phyloP scores from a whole-genome alignment of 2,113 vertebrate genomes.

The Galbula dea region DNA sequence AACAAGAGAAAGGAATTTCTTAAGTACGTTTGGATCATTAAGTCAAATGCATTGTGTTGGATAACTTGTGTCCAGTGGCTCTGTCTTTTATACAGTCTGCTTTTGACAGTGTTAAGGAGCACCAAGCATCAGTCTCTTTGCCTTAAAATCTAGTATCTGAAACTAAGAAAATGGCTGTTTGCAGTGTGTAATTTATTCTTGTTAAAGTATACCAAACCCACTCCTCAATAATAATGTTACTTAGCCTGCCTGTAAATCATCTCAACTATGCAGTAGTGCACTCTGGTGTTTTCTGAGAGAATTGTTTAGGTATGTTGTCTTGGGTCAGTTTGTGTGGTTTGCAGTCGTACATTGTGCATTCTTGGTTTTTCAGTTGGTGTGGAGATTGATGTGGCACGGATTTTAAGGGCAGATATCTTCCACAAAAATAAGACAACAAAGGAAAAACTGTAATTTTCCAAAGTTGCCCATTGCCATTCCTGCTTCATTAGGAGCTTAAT shows the following conservation, averaged over 20 bases:
- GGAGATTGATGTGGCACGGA: neutral
- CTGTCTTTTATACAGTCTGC: neutral
- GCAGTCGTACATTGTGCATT: fast-evolving
- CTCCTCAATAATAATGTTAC: neutral
- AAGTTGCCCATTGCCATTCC: neutral
- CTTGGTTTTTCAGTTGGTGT: neutral
- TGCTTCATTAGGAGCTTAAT: neutral
- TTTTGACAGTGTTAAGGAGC: neutral
- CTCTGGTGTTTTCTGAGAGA: conserved; percentile 13
- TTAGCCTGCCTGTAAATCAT: neutral
- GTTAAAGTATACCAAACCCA: neutral
- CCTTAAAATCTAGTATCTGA: neutral
- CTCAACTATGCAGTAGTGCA: neutral
- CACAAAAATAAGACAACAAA: neutral
- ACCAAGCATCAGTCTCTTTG: neutral
- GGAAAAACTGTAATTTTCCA: neutral
- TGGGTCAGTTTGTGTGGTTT: neutral
- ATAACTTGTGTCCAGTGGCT: neutral
- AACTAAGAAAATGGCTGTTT: neutral
- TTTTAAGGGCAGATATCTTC: neutral
- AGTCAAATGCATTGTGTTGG: neutral
- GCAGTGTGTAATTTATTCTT: neutral
- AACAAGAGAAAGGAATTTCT: neutral
- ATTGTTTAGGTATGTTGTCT: neutral
- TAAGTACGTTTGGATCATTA: neutral